These are phyloP conservation scores for Polymixis lichenea DNA, from an alignment of 2,888 invertebrate species.

Conservation along the genomic window DNA sequence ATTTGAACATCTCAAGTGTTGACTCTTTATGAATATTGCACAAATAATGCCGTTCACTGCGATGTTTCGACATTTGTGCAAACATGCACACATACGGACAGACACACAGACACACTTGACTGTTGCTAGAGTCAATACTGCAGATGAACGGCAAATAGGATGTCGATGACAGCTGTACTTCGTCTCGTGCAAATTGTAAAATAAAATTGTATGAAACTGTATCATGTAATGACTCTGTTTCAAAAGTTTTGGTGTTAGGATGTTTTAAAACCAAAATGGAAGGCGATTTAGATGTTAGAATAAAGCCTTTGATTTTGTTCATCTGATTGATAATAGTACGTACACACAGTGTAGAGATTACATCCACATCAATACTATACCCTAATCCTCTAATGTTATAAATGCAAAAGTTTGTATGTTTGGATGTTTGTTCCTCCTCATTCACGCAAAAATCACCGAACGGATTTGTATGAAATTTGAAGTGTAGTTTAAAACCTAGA, in stretches of 20 bases:
- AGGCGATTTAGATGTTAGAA: background rate
- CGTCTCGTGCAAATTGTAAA: background rate
- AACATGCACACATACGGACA: conserved; percentile 31
- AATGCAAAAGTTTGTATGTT: too few species aligned
- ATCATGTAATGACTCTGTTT: background rate
- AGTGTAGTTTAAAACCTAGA: too few species aligned
- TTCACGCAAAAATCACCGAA: too few species aligned
- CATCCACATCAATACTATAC: too few species aligned
- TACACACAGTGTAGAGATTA: too few species aligned
- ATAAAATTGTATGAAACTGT: background rate
- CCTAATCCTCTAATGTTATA: too few species aligned
- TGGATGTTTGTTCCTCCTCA: too few species aligned
- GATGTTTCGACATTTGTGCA: conserved; percentile 59
- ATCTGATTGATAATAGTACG: too few species aligned
- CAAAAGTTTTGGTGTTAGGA: too few species aligned
- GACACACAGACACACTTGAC: conserved; percentile 27
- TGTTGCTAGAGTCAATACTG: conserved; percentile 29
- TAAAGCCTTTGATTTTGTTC: background rate
- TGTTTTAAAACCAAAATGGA: background rate
- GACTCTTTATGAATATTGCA: conserved; percentile 50
- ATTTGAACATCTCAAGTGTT: conserved; percentile 33
- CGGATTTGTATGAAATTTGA: too few species aligned
- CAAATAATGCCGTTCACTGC: conserved; percentile 55
- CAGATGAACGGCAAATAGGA: conserved; percentile 36
- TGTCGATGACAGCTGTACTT: background rate